phyloP scores from a whole-genome alignment of 2,888 invertebrate genomes.

The Drosophila dives region DNA sequence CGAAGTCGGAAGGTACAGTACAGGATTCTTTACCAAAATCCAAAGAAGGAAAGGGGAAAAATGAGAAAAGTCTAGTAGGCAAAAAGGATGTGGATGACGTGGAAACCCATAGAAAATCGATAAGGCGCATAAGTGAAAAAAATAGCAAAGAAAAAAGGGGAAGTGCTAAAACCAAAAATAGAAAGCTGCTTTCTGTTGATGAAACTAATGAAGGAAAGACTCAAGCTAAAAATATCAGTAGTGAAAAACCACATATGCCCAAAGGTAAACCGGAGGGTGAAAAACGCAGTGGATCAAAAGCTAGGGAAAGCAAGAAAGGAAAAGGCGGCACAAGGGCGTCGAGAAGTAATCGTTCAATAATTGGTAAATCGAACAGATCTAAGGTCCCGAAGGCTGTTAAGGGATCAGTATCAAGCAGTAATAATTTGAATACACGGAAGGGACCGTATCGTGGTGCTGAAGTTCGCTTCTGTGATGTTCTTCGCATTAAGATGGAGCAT shows the following conservation, averaged over 20 bases:
- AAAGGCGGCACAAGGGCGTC: background rate
- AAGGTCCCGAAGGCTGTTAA: slow-evolving; percentile 19
- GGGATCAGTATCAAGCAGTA: slow-evolving; percentile 25
- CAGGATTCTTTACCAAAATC: background rate
- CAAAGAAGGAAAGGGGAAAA: background rate
- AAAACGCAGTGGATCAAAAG: background rate
- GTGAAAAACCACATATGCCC: background rate
- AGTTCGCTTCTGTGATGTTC: slow-evolving; percentile 66
- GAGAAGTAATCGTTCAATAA: background rate
- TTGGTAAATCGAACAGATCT: background rate
- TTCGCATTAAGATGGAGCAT: slow-evolving; percentile 74
- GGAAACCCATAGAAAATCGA: too few species aligned
- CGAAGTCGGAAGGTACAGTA: background rate
- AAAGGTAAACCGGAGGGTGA: background rate
- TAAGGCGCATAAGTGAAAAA: background rate
- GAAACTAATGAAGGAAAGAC: background rate
- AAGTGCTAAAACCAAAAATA: background rate
- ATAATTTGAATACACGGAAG: slow-evolving; percentile 1
- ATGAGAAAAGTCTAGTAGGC: too few species aligned
- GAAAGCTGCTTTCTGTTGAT: background rate
- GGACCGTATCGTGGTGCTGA: slow-evolving; percentile 61
- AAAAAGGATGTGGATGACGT: too few species aligned
- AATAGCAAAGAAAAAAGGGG: slow-evolving; percentile 4
- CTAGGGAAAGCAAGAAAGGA: slow-evolving; percentile 1
- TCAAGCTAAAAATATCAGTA: background rate